These are phyloP conservation scores for Melanostigma gelatinosum DNA, from an alignment of 2,113 vertebrate genomes.

Conservation along the genomic window DNA sequence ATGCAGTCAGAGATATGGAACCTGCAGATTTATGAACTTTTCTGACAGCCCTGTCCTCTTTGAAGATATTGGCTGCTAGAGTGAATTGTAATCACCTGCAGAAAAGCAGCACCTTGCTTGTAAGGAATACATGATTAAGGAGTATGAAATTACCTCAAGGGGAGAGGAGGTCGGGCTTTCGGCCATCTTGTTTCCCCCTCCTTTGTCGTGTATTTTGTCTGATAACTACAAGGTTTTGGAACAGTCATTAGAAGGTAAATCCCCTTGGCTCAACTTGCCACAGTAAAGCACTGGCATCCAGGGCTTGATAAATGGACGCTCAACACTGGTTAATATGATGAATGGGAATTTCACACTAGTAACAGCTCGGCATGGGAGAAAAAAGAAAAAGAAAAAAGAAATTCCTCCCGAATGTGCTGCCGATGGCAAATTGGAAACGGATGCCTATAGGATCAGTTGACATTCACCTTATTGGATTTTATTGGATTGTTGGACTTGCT, in stretches of 20 bases:
- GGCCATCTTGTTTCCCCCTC: slow-evolving; percentile 41
- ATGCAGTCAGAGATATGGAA: slow-evolving; percentile 39
- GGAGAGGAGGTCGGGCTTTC: neutral
- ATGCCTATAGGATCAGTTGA: slow-evolving; percentile 63
- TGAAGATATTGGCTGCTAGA: slow-evolving; percentile 14
- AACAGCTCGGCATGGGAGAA: slow-evolving; percentile 62
- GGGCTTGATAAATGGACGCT: slow-evolving; percentile 82
- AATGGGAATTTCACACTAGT: slow-evolving; percentile 80
- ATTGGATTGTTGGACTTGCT: slow-evolving; percentile 57
- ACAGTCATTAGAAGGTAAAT: slow-evolving; percentile 65
- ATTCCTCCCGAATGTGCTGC: slow-evolving; percentile 66
- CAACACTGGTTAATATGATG: slow-evolving; percentile 83
- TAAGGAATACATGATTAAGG: slow-evolving; percentile 19
- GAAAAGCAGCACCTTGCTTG: slow-evolving; percentile 24
- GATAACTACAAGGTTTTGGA: slow-evolving; percentile 64
- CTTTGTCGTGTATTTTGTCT: slow-evolving; percentile 70
- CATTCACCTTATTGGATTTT: slow-evolving; percentile 64
- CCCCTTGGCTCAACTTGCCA: slow-evolving; percentile 56
- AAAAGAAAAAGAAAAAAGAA: slow-evolving; percentile 34
- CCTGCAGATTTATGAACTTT: slow-evolving; percentile 46
- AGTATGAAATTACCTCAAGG: neutral
- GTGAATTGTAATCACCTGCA: slow-evolving; percentile 37
- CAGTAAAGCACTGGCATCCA: slow-evolving; percentile 51
- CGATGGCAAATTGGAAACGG: slow-evolving; percentile 72
- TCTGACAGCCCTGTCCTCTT: slow-evolving; percentile 6